Base-by-base conservation (phyloP, 2,888 invertebrate species). In the Pseudococcus viburni region DNA sequence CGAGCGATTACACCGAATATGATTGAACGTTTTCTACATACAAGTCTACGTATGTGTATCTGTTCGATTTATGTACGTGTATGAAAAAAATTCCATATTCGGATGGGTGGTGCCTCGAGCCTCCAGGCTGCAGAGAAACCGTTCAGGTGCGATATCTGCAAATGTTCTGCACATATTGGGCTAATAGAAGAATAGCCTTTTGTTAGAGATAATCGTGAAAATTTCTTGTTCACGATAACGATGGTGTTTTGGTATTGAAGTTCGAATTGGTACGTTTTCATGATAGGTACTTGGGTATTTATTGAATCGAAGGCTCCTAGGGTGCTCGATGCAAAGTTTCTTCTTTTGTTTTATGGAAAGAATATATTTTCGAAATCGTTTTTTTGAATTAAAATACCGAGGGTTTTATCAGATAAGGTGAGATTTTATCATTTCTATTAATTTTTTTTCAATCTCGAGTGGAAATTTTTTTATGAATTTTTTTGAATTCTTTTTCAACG, bases 1-100 rank as follows among this genome's bases (percentile, higher is more conserved):
- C 64, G 19, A 19, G 64, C 11, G 64, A 64, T 64, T 64, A 64
- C 12, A 64, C 64, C 73, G 8, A 73, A 73, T 73, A 73, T 17
- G 73, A 73, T 73, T 33, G 33, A 73, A 73, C 33, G 73, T 15
- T 73, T 73, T 73, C 73, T 59, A 59, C 19, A n/a, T 19, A 6
- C 22, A 1, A 2, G 7, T 22, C 19, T 59, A 9, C 59, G 19
- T 64, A 8, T 64, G 22, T 64, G 19, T 64, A 8, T 22, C 9
- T 64, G 64, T 19, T 64, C 64, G 11, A 22, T 64, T 64, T 64
- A 64, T 33, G 3, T 33, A 64, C 22, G 22, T 7, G 22, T 11
- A 22, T 11, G 9, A 64, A 64, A 59, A 64, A 64, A 64, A 64
- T 22, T 22, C 64, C 7, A 64, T 22, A 17, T n/a, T 5, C n/a